Evolutionary conservation across 2,113 vertebrate genomes (phyloP), one percentile per base, ranked within the genome.

Genomic region (Progne subis): DNA sequence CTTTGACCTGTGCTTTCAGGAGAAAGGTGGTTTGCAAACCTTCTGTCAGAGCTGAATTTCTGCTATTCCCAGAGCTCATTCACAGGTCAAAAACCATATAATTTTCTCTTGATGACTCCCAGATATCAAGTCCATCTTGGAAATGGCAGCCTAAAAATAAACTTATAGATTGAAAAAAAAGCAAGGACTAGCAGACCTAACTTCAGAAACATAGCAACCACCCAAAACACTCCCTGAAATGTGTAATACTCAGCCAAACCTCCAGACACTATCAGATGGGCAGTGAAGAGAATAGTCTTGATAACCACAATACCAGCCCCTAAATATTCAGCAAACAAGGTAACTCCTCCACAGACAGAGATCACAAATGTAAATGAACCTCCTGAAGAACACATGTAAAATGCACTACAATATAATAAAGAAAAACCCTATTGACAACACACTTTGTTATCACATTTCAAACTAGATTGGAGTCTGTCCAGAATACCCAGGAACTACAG

Each of bases 181-280:
- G 11, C 3, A 53, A 69, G 29, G 41, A 74, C 32, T 29, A 83
- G 16, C 18, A 74, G 50, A 88, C 18, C 46, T 74, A 50, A 43
- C 71, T 83, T 47, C 68, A 90, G 71, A 90, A 92, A 67, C 23
- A 43, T 4, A 88, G 29, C 67, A 94, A 46, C 50, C 26, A 86
- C 41, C 43, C 79, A 90, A 82, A 96, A 67, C 49, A 67, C 43
- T 70, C 76, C 29, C 43, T 67, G 23, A 78, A 86, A 88, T 70
- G 16, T 63, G 26, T 53, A 82, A 70, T 63, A 95, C 44, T 34
- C 68, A 86, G 92, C 43, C 88, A 95, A 88, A 65, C 26, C n/a
- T 86, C 46, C 50, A 90, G 28, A 70, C 18, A 39, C 50, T 96
- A 90, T 86, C 88, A 92, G 90, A 96, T 86, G 86, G 79, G 71